Evolutionary conservation across 2,797 vertebrate species (phyloP), one percentile per base, ranked within the genome.

Genomic region (Buceros bicornis): DNA sequence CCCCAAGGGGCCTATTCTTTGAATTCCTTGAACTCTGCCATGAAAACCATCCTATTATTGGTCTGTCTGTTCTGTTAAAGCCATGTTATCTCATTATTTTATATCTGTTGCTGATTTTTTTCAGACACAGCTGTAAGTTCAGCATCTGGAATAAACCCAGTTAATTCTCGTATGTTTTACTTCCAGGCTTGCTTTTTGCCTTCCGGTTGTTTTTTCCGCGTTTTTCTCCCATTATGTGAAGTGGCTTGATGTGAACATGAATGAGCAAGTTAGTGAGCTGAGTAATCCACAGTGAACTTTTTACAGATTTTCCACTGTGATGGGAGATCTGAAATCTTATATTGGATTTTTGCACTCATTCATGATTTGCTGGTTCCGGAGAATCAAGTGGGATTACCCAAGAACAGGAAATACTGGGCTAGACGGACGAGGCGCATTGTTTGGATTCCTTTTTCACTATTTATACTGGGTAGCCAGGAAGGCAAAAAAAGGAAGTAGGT

Each of bases 151-250:
- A 78, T 64, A 91, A 89, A 93, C 40, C 73, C 83, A 66, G 24
- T 77, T 89, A 82, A 48, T 54, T 93, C n/a, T 88, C n/a, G 22
- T 28, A 0, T 60, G 37, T 58, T 83, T 93, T 65, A 43, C n/a
- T 89, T 84, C 54, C 57, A 71, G 62, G 21, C 21, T 90, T 84
- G 33, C n/a, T 43, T 94, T 88, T 83, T 92, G 65, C 87, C 73
- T 93, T 93, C n/a, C 48, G 81, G 77, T 89, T 90, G 29, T 92
- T 95, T 86, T 86, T 89, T 87, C 35, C 1, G 6, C 43, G 10
- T 86, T 89, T 90, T 26, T 58, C 26, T 93, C 45, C 56, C 13
- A 21, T 16, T 81, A 6, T 51, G 31, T 67, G 29, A 86, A 81
- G 47, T 53, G 21, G 18, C 67, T 88, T 78, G 64, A 90, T 74